These are phyloP conservation scores for Hexactinellida sp. DNA, from an alignment of 37 sponge, comb jelly and placozoan species.

Conservation along the genomic window DNA sequence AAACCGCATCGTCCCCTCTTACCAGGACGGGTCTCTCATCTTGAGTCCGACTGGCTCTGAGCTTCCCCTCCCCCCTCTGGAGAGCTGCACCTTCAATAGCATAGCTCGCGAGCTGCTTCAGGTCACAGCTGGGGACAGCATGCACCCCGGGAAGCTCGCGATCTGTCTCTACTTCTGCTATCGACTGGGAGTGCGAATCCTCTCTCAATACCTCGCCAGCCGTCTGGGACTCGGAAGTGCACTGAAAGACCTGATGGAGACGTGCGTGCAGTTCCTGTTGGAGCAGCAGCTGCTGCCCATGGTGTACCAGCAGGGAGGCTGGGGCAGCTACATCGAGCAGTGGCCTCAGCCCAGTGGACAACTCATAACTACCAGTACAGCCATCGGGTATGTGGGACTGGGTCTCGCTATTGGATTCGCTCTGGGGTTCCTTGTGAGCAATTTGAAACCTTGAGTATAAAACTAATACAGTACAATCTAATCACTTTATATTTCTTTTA, in stretches of 20 bases:
- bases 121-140: neutral
- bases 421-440: neutral
- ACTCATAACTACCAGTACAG: neutral
- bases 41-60: neutral
- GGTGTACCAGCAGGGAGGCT: neutral
- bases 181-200: neutral
- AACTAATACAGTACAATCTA: neutral
- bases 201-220: neutral
- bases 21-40: neutral
- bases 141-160: neutral
- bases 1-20: neutral
- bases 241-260: neutral
- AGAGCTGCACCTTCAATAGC: neutral
- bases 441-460: neutral
- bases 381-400: neutral
- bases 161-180: conserved; percentile 7
- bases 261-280: neutral
- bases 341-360: neutral
- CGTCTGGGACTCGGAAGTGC: neutral
- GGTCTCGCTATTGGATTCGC: neutral
- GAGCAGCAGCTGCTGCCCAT: neutral
- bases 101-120: neutral
- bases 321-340: neutral
- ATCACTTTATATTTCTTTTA: no score
- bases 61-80: conserved; percentile 3